Base-by-base conservation (phyloP, 2,797 vertebrate genomes). In the Lindbergichthys nudifrons region DNA sequence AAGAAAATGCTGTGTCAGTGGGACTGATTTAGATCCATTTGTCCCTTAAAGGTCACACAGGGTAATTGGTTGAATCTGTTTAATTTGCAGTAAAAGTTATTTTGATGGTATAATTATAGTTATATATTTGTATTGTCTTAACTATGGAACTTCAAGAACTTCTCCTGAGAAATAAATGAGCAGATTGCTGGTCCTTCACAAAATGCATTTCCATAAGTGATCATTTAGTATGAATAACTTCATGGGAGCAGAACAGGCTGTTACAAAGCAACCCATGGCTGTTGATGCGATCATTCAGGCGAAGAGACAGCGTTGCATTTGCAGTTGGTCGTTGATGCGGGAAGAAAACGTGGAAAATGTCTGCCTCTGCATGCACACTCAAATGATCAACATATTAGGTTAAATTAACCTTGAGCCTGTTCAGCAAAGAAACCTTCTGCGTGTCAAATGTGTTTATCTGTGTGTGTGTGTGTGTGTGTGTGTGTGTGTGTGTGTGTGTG, bases 341-440 rank as follows among this genome's bases (percentile, higher is more conserved):
- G 79, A 69, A 39, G 26, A 75, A 51, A 50, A 70, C 1, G 0
- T 65, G 87, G 81, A 89, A 90, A 89, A 75, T 69, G 75, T 66
- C 15, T 39, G 39, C 78, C 66, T 63, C 36, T 80, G 58, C 86
- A 53, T 66, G 65, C 57, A 10, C 30, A 50, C 66, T 87, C 71
- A 43, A 52, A 62, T 73, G 74, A 50, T 88, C 80, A 72, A 75
- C 82, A 75, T 58, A 21, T 82, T 73, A 19, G 63, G 62, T 63
- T 87, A 82, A 94, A 93, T 87, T 60, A 57, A 88, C 85, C 83
- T 13, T 89, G 70, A 92, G 48, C 51, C 57, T 52, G 66, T 56
- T 91, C 82, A 87, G 90, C 92, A 91, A 71, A 82, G 64, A 30
- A 42, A 62, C 74, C 65, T 66, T 30, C 62, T 41, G 63, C 57